phyloP scores from a whole-genome alignment of 2,797 vertebrate species.

The Staurois parvus region DNA sequence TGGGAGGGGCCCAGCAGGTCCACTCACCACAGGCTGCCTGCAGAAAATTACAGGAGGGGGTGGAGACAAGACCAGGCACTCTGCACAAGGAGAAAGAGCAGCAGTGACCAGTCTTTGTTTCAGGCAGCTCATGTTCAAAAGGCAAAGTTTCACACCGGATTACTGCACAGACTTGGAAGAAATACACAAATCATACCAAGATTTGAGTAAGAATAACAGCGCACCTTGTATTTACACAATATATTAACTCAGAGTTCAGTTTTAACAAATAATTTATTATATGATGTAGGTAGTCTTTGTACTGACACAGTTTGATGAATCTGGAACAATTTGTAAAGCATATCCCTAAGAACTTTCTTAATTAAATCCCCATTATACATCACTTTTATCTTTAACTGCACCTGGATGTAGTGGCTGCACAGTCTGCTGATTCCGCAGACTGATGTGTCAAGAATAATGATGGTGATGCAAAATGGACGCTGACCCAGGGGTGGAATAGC shows the following conservation, averaged over 20 bases:
- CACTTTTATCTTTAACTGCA: slow-evolving; percentile 20
- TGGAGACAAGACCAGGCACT: too few relatives aligned
- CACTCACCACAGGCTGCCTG: too few relatives aligned
- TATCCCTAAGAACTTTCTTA: background rate
- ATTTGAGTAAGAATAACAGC: too few relatives aligned
- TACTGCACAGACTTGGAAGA: too few relatives aligned
- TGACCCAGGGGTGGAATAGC: background rate
- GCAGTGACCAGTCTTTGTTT: too few relatives aligned
- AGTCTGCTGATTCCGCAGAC: slow-evolving; percentile 8
- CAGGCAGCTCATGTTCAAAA: too few relatives aligned
- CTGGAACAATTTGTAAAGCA: background rate
- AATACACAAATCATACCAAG: too few relatives aligned
- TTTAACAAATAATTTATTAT: background rate
- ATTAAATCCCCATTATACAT: background rate
- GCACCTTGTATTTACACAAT: background rate
- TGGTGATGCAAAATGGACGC: background rate
- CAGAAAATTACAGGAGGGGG: too few relatives aligned
- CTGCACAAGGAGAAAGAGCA: too few relatives aligned
- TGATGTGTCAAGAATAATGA: slow-evolving; percentile 38
- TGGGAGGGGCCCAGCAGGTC: too few relatives aligned
- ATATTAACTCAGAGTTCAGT: background rate
- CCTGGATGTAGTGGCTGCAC: slow-evolving; percentile 4
- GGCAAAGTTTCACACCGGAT: too few relatives aligned
- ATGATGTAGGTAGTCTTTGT: background rate
- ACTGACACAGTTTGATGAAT: background rate